Base-by-base conservation (phyloP, 2,888 invertebrate genomes). In the Atethmia centrago region DNA sequence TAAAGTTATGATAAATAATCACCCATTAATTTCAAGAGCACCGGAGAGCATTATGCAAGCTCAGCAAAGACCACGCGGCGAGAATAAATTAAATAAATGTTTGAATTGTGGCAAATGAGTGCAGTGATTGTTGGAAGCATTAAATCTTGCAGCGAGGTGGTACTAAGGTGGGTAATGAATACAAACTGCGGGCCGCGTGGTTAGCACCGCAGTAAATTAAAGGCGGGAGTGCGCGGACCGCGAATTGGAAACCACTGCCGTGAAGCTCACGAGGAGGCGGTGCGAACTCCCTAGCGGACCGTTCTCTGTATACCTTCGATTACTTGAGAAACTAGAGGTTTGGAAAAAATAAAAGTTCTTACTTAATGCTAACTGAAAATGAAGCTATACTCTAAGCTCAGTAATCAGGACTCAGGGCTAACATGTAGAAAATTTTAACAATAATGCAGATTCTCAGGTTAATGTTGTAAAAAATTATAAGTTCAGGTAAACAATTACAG, bases 111-210 rank as follows among this genome's bases (percentile, higher is more conserved):
- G 91, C 90, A 92, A 93, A 93, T 92, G 91, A 93, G 90, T 90
- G 87, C 90, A 89, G 91, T 92, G 93, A 92, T 93, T 92, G 91
- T 89, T 90, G 86, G 88, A 88, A 89, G 91, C 89, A 93, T 92
- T 94, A 93, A 93, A 94, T 94, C 93, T 93, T 90, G 90, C 88
- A 88, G 88, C 86, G 88, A 88, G 90, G 89, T 88, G 89, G 89
- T 87, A 89, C 91, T 92, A 92, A 94, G 94, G 94, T 93, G 90
- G 92, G 93, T 95, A 95, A 95, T 96, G 94, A 95, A 95, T 94
- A 96, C 94, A 95, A 95, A 95, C 93, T 94, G 95, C 94, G 94
- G 93, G 88, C 90, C 91, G 93, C 91, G 92, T 91, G 93, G 93
- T 93, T 93, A 94, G 92, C 92, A 89, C 92, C 90, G 92, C 90